Conservation (phyloP, 1,140 invertebrate species). For the Saxidomus purpurata region DNA sequence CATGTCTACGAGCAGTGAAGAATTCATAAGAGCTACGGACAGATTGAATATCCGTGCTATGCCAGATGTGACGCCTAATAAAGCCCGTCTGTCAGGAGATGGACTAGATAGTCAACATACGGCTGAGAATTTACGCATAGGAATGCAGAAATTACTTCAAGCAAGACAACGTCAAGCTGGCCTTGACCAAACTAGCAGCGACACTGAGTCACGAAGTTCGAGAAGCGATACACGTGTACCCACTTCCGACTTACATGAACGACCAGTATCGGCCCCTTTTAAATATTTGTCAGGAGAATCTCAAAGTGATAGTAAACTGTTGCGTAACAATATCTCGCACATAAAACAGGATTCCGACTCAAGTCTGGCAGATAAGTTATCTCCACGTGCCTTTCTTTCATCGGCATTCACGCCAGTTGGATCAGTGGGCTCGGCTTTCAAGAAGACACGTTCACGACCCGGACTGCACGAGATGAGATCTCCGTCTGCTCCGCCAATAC, state of each 20-base stretch:
- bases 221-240: slow-evolving; percentile 54
- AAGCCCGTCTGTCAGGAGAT: slow-evolving; percentile 61
- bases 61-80: slow-evolving; percentile 70
- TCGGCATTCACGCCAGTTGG: slow-evolving; percentile 65
- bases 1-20: slow-evolving; percentile 71
- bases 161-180: slow-evolving; percentile 73
- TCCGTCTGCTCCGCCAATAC: slow-evolving; percentile 82
- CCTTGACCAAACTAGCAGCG: slow-evolving; percentile 75
- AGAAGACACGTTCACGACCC: slow-evolving; percentile 50
- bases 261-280: slow-evolving; percentile 79
- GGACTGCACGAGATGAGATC: slow-evolving; percentile 72
- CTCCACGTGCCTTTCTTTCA: slow-evolving; percentile 79
- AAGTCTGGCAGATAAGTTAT: slow-evolving; percentile 75
- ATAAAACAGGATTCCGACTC: slow-evolving; percentile 61
- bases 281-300: slow-evolving; percentile 59
- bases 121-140: slow-evolving; percentile 79
- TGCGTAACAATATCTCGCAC: slow-evolving; percentile 1
- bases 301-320: slow-evolving; percentile 50
- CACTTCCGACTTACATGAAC: slow-evolving; percentile 11
- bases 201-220: slow-evolving; percentile 76
- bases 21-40: slow-evolving; percentile 65
- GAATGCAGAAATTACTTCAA: slow-evolving; percentile 85
- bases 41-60: slow-evolving; percentile 79
- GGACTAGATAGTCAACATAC: slow-evolving; percentile 71
- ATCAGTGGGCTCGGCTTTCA: slow-evolving; percentile 53